phyloP scores from a whole-genome alignment of 2,113 vertebrate species.

The Noturus placidus region DNA sequence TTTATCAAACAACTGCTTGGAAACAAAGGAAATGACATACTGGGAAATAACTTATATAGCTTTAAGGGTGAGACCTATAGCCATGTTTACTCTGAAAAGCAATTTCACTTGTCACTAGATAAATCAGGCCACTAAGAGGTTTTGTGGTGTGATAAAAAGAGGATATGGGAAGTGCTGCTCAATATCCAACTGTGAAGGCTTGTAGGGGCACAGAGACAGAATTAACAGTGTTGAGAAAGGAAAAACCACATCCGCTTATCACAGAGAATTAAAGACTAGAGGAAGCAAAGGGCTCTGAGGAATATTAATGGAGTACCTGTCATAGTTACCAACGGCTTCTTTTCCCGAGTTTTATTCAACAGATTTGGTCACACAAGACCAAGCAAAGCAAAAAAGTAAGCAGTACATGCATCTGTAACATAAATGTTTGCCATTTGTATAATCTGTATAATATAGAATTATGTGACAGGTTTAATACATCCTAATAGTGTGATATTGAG shows the following conservation, averaged over 20 bases:
- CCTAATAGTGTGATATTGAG: neutral
- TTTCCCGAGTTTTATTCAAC: neutral
- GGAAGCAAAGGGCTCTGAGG: conserved; percentile 2
- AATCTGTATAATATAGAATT: neutral
- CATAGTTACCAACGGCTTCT: neutral
- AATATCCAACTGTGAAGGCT: conserved; percentile 17
- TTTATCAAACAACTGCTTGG: conserved; percentile 27
- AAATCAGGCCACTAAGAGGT: conserved; percentile 41
- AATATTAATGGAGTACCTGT: conserved; percentile 32
- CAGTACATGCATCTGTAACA: neutral
- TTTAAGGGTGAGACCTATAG: conserved; percentile 4
- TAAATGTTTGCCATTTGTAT: neutral
- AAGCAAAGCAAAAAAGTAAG: neutral
- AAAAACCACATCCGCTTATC: conserved; percentile 19
- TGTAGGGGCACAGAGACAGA: conserved; percentile 22
- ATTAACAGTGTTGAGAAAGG: conserved; percentile 18
- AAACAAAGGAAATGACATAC: conserved; percentile 13
- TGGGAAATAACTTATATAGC: neutral
- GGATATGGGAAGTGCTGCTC: conserved; percentile 26
- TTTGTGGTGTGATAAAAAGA: conserved; percentile 30
- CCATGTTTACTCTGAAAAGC: conserved; percentile 43
- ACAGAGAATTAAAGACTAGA: conserved; percentile 39
- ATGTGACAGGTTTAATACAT: neutral
- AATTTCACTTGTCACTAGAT: conserved; percentile 44
- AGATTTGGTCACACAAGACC: neutral